Conservation (phyloP, 2,888 invertebrate species). For the Agriopis marginaria region DNA sequence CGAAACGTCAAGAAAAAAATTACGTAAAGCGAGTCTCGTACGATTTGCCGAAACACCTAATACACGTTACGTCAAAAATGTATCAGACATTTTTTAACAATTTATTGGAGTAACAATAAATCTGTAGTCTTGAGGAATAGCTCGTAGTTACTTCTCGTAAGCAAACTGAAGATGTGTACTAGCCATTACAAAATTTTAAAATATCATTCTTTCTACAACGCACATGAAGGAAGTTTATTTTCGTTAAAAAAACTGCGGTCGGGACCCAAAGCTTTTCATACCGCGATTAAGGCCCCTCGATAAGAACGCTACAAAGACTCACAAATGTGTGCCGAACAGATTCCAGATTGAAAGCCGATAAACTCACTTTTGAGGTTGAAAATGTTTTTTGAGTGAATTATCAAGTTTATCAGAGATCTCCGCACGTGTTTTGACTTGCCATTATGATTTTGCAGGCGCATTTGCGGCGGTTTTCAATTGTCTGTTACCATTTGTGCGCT, state of each 20-base stretch:
- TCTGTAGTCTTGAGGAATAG: too few species aligned
- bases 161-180: too few species aligned
- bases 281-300: conserved; percentile 75
- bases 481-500: conserved; percentile 60
- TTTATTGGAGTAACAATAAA: too few species aligned
- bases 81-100: too few species aligned
- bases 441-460: conserved; percentile 66
- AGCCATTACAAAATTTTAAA: conserved; percentile 22
- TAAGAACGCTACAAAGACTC: conserved; percentile 74
- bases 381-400: conserved; percentile 72
- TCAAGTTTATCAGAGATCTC: conserved; percentile 66
- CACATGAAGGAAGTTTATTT: conserved; percentile 60
- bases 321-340: conserved; percentile 83
- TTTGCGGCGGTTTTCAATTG: conserved; percentile 65
- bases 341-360: conserved; percentile 82
- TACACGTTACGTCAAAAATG: too few species aligned
- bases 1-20: too few species aligned
- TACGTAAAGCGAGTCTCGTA: too few species aligned
- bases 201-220: neutral
- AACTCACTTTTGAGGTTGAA: conserved; percentile 76
- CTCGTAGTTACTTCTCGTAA: too few species aligned
- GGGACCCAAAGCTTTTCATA: conserved; percentile 71
- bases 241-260: conserved; percentile 68
- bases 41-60: too few species aligned
- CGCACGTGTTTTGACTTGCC: conserved; percentile 79